Conservation (phyloP, 1,140 invertebrate genomes). For the Drosophila melanogaster region Release_6_plus_ISO1_MT NT_033777.3:16306501-16307000, state of each 20-base stretch:
- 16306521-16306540: slow-evolving; percentile 91
- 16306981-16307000: slow-evolving; percentile 93
- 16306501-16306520: slow-evolving; percentile 96
- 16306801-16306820: slow-evolving; percentile 68
- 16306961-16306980: slow-evolving; percentile 89
- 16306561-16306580: slow-evolving; percentile 86
- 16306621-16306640: slow-evolving; percentile 94
- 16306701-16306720: slow-evolving; percentile 74
- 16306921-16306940: slow-evolving; percentile 81
- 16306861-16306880: slow-evolving; percentile 30
- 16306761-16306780: neutral
- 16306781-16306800: slow-evolving; percentile 15
- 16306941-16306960: slow-evolving; percentile 85
- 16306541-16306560: slow-evolving; percentile 86
- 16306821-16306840: slow-evolving; percentile 63
- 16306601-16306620: slow-evolving; percentile 92
- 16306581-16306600: slow-evolving; percentile 89
- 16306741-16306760: slow-evolving; percentile 10
- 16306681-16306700: slow-evolving; percentile 76
- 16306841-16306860: slow-evolving; percentile 63
- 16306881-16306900: slow-evolving; percentile 65
- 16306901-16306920: slow-evolving; percentile 83
- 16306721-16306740: slow-evolving; percentile 57
- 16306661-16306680: slow-evolving; percentile 79
- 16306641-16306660: slow-evolving; percentile 89